These are phyloP conservation scores for Pseudoips prasinana DNA, from an alignment of 2,888 invertebrate genomes.

Conservation along the genomic window DNA sequence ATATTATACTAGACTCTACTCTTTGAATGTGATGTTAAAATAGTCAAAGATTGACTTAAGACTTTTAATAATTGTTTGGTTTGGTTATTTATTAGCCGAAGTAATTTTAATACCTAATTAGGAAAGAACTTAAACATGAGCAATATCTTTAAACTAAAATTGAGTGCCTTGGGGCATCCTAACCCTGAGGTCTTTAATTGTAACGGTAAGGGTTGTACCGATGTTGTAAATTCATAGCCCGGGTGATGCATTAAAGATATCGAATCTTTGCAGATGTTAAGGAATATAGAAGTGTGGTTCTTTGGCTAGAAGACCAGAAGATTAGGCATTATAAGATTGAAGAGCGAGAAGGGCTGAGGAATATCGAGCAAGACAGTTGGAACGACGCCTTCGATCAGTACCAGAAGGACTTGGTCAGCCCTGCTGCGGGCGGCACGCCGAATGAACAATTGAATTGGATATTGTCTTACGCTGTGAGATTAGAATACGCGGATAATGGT, in stretches of 20 bases:
- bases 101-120: too few species aligned
- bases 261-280: slow-evolving; percentile 86
- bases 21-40: too few species aligned
- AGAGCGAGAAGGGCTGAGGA: slow-evolving; percentile 87
- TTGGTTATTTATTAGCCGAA: too few species aligned
- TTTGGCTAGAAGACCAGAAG: slow-evolving; percentile 97
- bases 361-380: slow-evolving; percentile 87
- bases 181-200: slow-evolving; percentile 86
- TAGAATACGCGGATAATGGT: slow-evolving; percentile 92
- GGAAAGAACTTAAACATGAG: slow-evolving; percentile 44
- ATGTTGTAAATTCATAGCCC: neutral
- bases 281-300: slow-evolving; percentile 89
- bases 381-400: slow-evolving; percentile 86
- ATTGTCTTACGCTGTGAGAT: slow-evolving; percentile 89
- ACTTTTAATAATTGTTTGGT: too few species aligned
- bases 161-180: slow-evolving; percentile 90
- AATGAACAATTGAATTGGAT: slow-evolving; percentile 93
- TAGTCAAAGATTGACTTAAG: too few species aligned
- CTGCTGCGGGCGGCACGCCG: slow-evolving; percentile 78
- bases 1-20: too few species aligned
- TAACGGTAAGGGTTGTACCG: slow-evolving; percentile 79
- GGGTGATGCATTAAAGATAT: slow-evolving; percentile 1
- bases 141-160: slow-evolving; percentile 88
- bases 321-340: slow-evolving; percentile 94
- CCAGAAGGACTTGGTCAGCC: slow-evolving; percentile 88